Conservation (phyloP, 2,113 vertebrate genomes). For the Cyanoderma ruficeps region DNA sequence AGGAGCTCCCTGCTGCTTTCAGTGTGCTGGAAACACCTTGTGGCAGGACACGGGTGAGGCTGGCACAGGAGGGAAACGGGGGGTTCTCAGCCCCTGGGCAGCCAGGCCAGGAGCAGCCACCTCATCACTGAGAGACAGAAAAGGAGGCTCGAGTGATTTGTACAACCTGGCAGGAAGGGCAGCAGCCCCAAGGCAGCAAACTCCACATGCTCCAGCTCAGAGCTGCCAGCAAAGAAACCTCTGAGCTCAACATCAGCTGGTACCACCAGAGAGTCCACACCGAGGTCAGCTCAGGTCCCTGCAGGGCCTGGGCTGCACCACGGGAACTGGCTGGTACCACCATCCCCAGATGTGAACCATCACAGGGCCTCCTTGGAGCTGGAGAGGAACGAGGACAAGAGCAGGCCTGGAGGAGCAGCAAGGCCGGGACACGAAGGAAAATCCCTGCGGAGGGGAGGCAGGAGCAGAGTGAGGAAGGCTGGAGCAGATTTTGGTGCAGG, state of each 20-base stretch:
- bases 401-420: neutral
- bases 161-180: neutral
- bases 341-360: accelerated
- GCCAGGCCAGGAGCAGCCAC: neutral
- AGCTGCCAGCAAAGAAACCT: neutral
- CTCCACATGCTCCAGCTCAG: accelerated
- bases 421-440: accelerated
- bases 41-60: neutral
- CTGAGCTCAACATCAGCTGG: neutral
- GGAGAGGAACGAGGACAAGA: neutral
- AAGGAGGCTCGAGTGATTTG: neutral
- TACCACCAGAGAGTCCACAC: neutral
- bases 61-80: accelerated
- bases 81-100: neutral
- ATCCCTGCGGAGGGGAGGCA: accelerated
- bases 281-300: accelerated
- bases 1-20: neutral
- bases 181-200: neutral
- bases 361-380: neutral
- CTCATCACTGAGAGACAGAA: neutral
- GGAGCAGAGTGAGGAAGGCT: accelerated
- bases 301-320: neutral
- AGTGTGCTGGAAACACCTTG: neutral
- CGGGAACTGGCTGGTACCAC: neutral
- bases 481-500: neutral